Evolutionary conservation across 2,797 vertebrate species (phyloP).

Genomic region (Rhynchonycteris naso): DNA sequence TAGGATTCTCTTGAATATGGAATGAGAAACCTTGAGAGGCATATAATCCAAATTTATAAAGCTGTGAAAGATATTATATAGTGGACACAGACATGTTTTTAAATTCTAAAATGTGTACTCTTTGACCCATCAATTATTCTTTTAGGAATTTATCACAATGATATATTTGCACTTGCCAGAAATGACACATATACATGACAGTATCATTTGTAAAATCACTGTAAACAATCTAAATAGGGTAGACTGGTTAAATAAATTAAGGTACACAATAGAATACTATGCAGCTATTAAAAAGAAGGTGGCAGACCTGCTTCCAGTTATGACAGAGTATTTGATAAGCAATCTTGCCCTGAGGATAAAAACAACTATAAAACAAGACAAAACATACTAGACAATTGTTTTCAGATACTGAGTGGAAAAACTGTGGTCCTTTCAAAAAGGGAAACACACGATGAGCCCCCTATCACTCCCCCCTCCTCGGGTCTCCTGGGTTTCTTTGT

Average conservation of each 20-base stretch:
- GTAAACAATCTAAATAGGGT: background rate
- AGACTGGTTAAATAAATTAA: background rate
- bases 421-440: background rate
- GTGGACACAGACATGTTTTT: background rate
- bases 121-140: conserved; percentile 4
- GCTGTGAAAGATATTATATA: background rate
- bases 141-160: background rate
- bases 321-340: background rate
- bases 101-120: background rate
- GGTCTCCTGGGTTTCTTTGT: background rate
- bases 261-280: background rate
- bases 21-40: background rate
- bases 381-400: background rate
- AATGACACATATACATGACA: background rate
- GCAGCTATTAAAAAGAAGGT: background rate
- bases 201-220: background rate
- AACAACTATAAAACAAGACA: background rate
- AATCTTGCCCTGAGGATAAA: background rate
- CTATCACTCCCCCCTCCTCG: background rate
- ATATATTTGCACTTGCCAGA: background rate
- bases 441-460: background rate
- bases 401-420: background rate
- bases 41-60: background rate
- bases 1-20: background rate
- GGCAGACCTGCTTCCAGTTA: background rate